Base-by-base conservation (phyloP, 2,797 vertebrate genomes). In the Cryptoprocta ferox region DNA sequence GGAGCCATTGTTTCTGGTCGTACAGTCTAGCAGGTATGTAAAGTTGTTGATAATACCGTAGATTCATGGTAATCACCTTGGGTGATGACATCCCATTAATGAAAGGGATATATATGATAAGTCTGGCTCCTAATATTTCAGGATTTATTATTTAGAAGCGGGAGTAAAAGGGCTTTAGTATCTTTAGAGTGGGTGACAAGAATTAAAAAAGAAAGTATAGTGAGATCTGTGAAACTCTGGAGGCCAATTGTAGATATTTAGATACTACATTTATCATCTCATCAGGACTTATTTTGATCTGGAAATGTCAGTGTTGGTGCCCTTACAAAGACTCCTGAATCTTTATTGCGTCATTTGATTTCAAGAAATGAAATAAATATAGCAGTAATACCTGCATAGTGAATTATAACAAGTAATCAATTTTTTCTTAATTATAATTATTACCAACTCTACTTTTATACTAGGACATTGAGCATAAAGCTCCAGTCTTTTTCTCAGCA, bases 261-360 rank as follows among this genome's bases (percentile, higher is more conserved):
- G 21, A 11, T 42, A 73, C 18, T 78, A 26, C 28, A 85, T 94
- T 89, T 82, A 85, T 95, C 16, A 73, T 65, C 39, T 70, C 32
- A 30, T 53, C 1, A 76, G 92, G 82, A 89, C 0, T n/a, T 81
- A 21, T 73, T 91, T 95, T 94, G 82, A 75, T 73, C 48, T 95
- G 93, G 56, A 95, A 95, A 89, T 92, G 56, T 80, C 80, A 92
- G 21, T 63, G 50, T 42, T 63, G 1, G 95, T 89, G 19, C 12
- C 21, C 70, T 80, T 83, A 76, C 14, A 94, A 83, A 78, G 65
- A 89, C 15, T 59, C 50, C 71, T 26, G 19, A 88, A 84, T 95
- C 59, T 79, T 92, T 85, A 45, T 84, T 76, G 18, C 4, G 35
- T 94, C 4, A 37, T 37, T 90, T 76, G 84, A 83, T 61, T 68